phyloP scores from a whole-genome alignment of 2,888 invertebrate species.

The Microdon myrmicae region DNA sequence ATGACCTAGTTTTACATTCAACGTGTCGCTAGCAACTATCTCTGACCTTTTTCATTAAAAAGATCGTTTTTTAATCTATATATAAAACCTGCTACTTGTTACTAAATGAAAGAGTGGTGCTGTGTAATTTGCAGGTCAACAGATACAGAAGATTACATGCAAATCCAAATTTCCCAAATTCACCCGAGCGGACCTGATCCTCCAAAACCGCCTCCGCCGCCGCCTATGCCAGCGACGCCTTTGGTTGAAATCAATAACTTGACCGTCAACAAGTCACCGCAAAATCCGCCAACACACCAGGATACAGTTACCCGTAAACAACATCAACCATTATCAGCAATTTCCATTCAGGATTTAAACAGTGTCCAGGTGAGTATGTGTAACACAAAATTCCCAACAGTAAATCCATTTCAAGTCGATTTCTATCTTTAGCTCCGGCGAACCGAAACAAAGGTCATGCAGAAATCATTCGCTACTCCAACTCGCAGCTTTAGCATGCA shows the following conservation, averaged over 20 bases:
- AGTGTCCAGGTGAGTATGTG: constrained; percentile 72
- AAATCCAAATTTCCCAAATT: constrained; percentile 70
- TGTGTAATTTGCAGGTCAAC: constrained; percentile 60
- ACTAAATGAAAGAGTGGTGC: too few relatives aligned
- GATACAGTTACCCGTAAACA: constrained; percentile 69
- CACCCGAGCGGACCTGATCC: constrained; percentile 60
- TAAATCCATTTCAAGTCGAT: background rate
- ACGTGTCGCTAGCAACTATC: background rate
- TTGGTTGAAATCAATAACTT: constrained; percentile 52
- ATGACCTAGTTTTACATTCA: background rate
- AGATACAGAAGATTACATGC: constrained; percentile 69
- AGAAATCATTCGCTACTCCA: constrained; percentile 87
- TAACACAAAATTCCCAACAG: background rate
- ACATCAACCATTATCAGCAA: constrained; percentile 84
- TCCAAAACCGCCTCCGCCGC: constrained; percentile 66
- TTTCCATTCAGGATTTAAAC: constrained; percentile 87
- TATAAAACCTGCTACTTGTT: too few relatives aligned
- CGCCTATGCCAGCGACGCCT: constrained; percentile 70
- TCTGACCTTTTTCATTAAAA: background rate
- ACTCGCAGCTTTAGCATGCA: constrained; percentile 81
- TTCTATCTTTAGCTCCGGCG: constrained; percentile 71
- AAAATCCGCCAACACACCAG: constrained; percentile 63
- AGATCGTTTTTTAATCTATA: too few relatives aligned
- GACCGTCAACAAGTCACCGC: constrained; percentile 53
- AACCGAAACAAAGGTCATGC: constrained; percentile 76